Conservation (phyloP, 30 jellyfish, hydroid and myxozoan genomes). For the Chrysaora quinquecirrha region DNA sequence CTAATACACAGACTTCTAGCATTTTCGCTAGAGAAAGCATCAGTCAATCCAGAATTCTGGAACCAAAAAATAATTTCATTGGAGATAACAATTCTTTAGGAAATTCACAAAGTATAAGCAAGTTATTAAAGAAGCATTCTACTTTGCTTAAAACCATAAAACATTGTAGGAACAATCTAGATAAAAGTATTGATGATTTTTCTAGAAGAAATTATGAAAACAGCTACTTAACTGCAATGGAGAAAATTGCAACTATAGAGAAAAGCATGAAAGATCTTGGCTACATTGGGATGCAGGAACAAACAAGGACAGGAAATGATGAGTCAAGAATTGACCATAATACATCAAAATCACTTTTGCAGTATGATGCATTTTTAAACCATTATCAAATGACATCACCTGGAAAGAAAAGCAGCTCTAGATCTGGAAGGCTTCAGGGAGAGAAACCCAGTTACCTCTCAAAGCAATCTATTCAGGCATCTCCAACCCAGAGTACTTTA, state of each 20-base stretch:
- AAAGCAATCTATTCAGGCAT: no score
- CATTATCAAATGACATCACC: neutral
- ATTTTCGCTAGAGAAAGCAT: no score
- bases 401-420: neutral
- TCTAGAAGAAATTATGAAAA: constrained; percentile 16
- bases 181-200: constrained; percentile 23
- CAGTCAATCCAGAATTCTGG: no score
- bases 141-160: neutral
- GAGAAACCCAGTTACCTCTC: no score
- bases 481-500: no score
- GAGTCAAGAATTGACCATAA: neutral
- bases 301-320: neutral
- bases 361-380: neutral
- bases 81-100: neutral
- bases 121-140: neutral
- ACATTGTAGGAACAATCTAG: constrained; percentile 22
- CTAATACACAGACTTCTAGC: neutral
- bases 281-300: neutral
- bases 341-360: neutral
- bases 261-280: constrained; percentile 14
- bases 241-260: constrained; percentile 23
- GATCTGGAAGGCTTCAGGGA: neutral
- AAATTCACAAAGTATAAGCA: neutral
- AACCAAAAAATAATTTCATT: neutral
- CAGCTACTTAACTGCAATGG: constrained; percentile 38